Percentiles rank a stretch among this genome's conserved stretches.
phyloP scores from a whole-genome alignment of 2,888 invertebrate species.

The Norana najaformis region DNA sequence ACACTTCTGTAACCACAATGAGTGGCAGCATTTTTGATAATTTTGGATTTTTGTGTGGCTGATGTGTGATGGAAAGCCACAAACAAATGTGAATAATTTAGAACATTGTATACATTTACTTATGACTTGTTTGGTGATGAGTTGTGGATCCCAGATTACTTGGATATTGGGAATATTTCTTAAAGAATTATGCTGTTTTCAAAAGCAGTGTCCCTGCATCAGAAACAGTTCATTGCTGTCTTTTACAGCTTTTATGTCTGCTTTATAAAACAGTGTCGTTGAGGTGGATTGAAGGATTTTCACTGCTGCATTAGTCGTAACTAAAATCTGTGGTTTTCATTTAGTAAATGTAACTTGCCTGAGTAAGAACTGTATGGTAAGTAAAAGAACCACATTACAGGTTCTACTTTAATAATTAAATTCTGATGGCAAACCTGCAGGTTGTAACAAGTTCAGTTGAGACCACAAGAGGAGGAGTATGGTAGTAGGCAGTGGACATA shows the following conservation, averaged over 20 bases:
- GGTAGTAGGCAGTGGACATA: neutral
- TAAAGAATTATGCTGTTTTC: neutral
- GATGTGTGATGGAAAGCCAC: neutral
- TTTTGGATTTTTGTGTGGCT: neutral
- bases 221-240: neutral
- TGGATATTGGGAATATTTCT: neutral
- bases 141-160: neutral
- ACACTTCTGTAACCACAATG: neutral
- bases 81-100: neutral
- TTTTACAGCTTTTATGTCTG: neutral
- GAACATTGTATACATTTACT: neutral
- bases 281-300: neutral
- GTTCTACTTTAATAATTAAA: neutral
- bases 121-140: neutral
- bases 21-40: neutral
- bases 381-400: neutral
- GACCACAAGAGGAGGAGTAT: neutral
- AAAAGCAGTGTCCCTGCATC: neutral
- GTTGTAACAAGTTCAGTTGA: neutral
- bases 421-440: slow-evolving; percentile 2
- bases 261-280: slow-evolving; percentile 1
- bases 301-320: neutral
- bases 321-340: neutral
- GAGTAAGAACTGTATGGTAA: neutral
- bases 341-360: neutral